Conservation (phyloP, 2,888 invertebrate genomes). For the Diploptera punctata region DNA sequence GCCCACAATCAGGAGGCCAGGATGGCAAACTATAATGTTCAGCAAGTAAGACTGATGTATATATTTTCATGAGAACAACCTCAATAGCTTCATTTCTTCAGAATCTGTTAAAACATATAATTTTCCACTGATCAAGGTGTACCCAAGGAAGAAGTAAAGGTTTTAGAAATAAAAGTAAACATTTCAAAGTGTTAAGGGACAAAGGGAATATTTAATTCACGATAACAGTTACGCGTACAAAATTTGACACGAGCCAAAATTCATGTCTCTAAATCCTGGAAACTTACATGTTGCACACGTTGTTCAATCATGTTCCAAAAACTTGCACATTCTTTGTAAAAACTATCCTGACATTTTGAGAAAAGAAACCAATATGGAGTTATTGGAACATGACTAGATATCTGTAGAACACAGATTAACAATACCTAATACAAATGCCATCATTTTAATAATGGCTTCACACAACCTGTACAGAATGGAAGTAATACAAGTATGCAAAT, state of each 20-base stretch:
- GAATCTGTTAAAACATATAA: no score
- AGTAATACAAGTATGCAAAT: no score
- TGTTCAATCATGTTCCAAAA: not conserved
- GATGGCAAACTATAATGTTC: no score
- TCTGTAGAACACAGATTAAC: constrained; percentile 7
- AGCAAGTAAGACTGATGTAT: no score
- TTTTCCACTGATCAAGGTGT: no score
- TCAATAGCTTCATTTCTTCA: no score
- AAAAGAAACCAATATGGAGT: not conserved
- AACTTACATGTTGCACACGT: constrained; percentile 2
- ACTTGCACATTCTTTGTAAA: not conserved
- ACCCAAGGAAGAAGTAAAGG: no score
- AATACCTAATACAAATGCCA: constrained; percentile 15
- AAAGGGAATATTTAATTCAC: constrained; percentile 31
- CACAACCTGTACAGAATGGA: not conserved
- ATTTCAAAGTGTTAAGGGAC: no score
- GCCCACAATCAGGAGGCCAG: no score
- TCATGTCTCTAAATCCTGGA: not conserved
- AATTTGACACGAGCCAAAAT: constrained; percentile 1
- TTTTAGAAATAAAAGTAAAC: no score
- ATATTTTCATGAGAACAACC: no score
- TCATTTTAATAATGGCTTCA: not conserved
- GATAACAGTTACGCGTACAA: constrained; percentile 24
- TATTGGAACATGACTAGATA: not conserved
- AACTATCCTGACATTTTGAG: not conserved